Conservation (phyloP, 2,113 vertebrate genomes). For the Pelusios castaneus region DNA sequence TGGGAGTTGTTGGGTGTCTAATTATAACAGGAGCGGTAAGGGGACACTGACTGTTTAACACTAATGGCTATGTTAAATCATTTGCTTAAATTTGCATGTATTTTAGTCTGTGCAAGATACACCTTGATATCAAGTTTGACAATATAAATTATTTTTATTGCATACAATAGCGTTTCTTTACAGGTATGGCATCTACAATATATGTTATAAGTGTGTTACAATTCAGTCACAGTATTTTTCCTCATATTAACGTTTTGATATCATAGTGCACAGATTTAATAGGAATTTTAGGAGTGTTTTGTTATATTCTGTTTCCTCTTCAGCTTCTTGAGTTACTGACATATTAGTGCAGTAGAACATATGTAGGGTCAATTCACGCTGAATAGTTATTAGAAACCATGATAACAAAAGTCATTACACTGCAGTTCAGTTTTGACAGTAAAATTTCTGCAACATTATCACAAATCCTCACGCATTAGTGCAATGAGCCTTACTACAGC, state of each 20-base stretch:
- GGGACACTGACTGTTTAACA: not conserved
- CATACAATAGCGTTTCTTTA: not conserved
- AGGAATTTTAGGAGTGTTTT: not conserved
- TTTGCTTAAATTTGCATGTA: not conserved
- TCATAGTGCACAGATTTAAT: not conserved
- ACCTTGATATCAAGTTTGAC: not conserved
- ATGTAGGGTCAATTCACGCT: constrained; percentile 84
- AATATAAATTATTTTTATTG: not conserved
- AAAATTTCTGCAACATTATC: constrained; percentile 90
- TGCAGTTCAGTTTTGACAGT: constrained; percentile 88
- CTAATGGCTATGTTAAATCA: not conserved
- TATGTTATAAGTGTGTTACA: not conserved
- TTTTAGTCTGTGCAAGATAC: not conserved
- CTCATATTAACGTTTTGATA: not conserved
- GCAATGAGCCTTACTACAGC: constrained; percentile 86
- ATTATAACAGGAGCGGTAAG: not conserved
- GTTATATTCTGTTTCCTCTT: constrained; percentile 57
- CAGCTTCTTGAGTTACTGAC: constrained; percentile 70
- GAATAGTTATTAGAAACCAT: constrained; percentile 86
- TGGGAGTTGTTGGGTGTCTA: not conserved
- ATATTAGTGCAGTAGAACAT: constrained; percentile 79
- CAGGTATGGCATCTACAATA: not conserved
- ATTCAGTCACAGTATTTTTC: not conserved
- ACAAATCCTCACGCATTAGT: constrained; percentile 88
- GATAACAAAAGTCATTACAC: constrained; percentile 87